Base-by-base conservation (phyloP, 2,888 invertebrate species). In the Drosophila neoperkinsi region DNA sequence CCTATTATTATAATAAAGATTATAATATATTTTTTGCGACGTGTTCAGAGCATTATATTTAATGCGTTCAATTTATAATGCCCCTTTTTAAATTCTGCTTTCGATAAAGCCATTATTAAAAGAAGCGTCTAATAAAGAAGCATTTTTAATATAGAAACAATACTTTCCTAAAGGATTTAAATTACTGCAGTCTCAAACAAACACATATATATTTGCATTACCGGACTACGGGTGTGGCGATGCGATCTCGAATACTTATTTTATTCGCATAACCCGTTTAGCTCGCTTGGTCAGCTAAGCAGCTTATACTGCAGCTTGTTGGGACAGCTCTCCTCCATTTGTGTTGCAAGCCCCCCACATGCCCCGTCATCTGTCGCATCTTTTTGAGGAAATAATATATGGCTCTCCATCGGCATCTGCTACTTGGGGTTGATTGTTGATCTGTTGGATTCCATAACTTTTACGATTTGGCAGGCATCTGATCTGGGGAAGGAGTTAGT, bases 251-350 rank as follows among this genome's bases (percentile, higher is more conserved):
- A 55, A 61, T 71, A 36, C 16, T 25, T 10, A 52, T 53, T 53
- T 50, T 70, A 79, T 76, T 74, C 70, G 50, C 25, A 50, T 77
- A 88, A 91, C 90, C 69, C 62, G 90, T 87, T 91, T 55, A 25
- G 34, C 69, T 46, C 43, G 55, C 64, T 69, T 57, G 63, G 55
- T 34, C 33, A 53, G 51, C 71, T 71, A 75, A 82, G 75, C 89
- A 74, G 84, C 84, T 91, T 88, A 90, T 80, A 81, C 76, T 55
- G 63, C 80, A 50, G 64, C 56, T 21, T 16, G 21, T 33, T 28
- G 36, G 16, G 28, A 16, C 46, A 46, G 16, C 16, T 46, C 13
- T 2, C 16, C 43, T 33, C 59, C 62, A 21, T 38, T n/a, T n/a
- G 28, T 3, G 56, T 46, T 46, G 46, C 46, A 46, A 9, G 21